A percentile compares a stretch with the other conserved stretches of the same genome.
Conservation (phyloP, 2,888 invertebrate species). For the Perdita meconis region DNA sequence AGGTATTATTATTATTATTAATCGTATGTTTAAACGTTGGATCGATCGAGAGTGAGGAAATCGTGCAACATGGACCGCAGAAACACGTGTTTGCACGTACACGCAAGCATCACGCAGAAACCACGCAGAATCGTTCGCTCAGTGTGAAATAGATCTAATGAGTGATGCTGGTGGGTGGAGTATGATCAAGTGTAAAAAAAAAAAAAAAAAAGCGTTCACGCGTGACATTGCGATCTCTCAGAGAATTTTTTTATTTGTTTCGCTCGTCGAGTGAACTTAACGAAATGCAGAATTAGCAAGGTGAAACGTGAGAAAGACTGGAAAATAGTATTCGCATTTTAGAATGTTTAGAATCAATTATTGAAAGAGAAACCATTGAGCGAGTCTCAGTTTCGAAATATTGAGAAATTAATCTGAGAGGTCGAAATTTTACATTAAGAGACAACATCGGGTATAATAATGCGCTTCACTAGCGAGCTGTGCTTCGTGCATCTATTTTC, state of each 20-base stretch:
- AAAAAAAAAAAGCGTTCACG: too few species aligned
- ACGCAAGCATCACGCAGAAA: slow-evolving; percentile 25
- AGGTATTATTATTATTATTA: slow-evolving; percentile 60
- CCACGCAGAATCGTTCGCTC: slow-evolving; percentile 51
- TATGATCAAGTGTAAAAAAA: slow-evolving; percentile 16
- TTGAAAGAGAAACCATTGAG: background rate
- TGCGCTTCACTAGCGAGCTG: slow-evolving; percentile 37
- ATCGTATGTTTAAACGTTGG: slow-evolving; percentile 64
- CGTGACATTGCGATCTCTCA: slow-evolving; percentile 38
- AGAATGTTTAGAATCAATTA: background rate
- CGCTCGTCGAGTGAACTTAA: background rate
- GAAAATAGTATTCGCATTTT: background rate
- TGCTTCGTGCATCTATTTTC: slow-evolving; percentile 45
- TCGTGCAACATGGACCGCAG: slow-evolving; percentile 32
- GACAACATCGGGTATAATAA: slow-evolving; percentile 4
- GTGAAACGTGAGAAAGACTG: background rate
- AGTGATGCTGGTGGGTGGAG: slow-evolving; percentile 22
- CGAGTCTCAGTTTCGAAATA: slow-evolving; percentile 8
- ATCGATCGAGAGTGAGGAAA: slow-evolving; percentile 16
- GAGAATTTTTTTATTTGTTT: slow-evolving; percentile 13
- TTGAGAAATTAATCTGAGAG: slow-evolving; percentile 25
- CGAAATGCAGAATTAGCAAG: background rate
- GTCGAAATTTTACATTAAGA: slow-evolving; percentile 26
- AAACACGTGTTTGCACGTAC: slow-evolving; percentile 44
- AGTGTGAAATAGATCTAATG: slow-evolving; percentile 64